Percentiles rank a stretch among this genome's conserved stretches.
Evolutionary conservation across 2,797 vertebrate species (phyloP).

Genomic region (Ctenochaetus hawaiiensis): DNA sequence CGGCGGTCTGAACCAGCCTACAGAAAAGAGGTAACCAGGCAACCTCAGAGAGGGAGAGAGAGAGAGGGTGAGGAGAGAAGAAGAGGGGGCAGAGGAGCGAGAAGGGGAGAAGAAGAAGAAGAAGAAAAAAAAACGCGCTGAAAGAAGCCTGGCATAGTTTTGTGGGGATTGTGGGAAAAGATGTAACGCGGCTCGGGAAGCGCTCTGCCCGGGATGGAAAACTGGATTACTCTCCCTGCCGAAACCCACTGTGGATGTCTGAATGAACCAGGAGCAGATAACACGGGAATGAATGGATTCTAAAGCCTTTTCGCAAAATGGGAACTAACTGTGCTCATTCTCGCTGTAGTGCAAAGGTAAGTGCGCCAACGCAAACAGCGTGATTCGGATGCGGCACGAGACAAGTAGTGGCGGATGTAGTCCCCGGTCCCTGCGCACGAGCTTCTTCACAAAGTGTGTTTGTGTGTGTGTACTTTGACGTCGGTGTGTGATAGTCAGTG

Average conservation of each 20-base stretch:
- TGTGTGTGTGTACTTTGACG: constrained; percentile 28
- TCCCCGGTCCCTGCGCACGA: constrained; percentile 5
- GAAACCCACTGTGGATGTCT: constrained; percentile 77
- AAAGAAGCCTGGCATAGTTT: constrained; percentile 83
- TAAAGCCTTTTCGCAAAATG: constrained; percentile 82
- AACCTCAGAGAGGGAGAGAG: constrained; percentile 79
- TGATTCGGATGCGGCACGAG: constrained; percentile 10
- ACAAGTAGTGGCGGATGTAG: background rate
- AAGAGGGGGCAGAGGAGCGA: constrained; percentile 69
- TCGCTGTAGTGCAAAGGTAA: constrained; percentile 85
- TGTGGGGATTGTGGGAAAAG: constrained; percentile 79
- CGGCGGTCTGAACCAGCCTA: constrained; percentile 84
- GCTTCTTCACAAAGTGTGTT: constrained; percentile 4
- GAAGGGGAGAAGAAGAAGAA: background rate
- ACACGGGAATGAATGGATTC: constrained; percentile 78
- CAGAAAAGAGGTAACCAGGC: constrained; percentile 85
- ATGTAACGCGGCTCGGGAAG: constrained; percentile 81
- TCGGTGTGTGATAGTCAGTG: constrained; percentile 17
- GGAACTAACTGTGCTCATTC: constrained; percentile 80
- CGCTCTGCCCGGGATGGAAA: constrained; percentile 83
- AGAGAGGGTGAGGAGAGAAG: constrained; percentile 50
- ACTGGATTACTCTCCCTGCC: constrained; percentile 82
- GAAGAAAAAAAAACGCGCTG: constrained; percentile 74
- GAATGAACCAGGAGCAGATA: constrained; percentile 65
- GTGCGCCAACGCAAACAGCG: constrained; percentile 47